Evolutionary conservation across 2,888 invertebrate genomes (phyloP).

Genomic region (Arge pagana): DNA sequence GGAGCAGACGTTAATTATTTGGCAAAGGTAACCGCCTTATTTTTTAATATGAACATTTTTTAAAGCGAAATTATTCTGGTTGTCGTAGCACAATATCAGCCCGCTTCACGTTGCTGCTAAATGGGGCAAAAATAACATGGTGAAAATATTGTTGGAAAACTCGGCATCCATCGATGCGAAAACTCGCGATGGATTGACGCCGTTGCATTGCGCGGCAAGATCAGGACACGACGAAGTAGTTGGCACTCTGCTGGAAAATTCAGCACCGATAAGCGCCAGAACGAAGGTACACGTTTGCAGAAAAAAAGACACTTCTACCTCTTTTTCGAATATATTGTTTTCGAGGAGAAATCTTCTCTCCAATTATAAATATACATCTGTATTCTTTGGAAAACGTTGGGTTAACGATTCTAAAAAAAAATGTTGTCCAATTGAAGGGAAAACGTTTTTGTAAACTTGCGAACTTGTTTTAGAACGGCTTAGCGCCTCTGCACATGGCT

Average conservation of each 20-base stretch:
- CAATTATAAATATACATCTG: no score
- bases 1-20: slow-evolving; percentile 95
- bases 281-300: slow-evolving; percentile 83
- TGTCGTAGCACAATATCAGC: slow-evolving; percentile 85
- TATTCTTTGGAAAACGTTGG: no score
- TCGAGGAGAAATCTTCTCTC: no score
- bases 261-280: slow-evolving; percentile 92
- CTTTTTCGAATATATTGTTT: not conserved
- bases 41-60: not conserved
- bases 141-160: slow-evolving; percentile 83
- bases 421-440: no score
- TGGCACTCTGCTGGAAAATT: slow-evolving; percentile 82
- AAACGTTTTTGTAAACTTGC: no score
- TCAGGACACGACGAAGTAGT: slow-evolving; percentile 96
- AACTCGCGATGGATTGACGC: slow-evolving; percentile 93
- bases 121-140: slow-evolving; percentile 97
- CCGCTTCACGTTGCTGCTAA: slow-evolving; percentile 97
- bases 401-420: no score
- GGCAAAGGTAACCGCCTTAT: slow-evolving; percentile 71
- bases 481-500: slow-evolving; percentile 98
- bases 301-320: not conserved
- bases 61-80: slow-evolving; percentile 1
- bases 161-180: slow-evolving; percentile 87
- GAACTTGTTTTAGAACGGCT: slow-evolving; percentile 82
- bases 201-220: slow-evolving; percentile 94